A percentile compares a stretch with the other conserved stretches of the same genome.
Evolutionary conservation across 2,113 vertebrate genomes (phyloP).

Genomic region (Bubo blakistoni): DNA sequence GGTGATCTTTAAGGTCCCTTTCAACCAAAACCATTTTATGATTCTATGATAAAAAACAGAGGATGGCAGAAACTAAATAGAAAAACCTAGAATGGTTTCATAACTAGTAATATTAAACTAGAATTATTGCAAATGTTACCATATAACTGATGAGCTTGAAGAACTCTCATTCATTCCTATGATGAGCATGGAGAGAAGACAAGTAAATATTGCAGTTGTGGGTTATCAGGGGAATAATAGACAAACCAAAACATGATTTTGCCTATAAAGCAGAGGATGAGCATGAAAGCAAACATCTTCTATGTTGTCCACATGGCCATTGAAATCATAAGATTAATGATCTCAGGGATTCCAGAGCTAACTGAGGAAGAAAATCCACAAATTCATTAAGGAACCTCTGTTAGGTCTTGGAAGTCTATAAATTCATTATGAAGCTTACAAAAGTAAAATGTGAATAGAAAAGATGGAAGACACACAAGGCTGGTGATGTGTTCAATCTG

Average conservation of each 20-base stretch:
- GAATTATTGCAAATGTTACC: neutral
- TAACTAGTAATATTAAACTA: neutral
- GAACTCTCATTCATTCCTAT: neutral
- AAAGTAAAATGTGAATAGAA: neutral
- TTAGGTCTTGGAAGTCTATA: constrained; percentile 15
- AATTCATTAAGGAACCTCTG: constrained; percentile 54
- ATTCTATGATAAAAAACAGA: neutral
- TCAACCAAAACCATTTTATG: too few species aligned
- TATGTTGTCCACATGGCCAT: neutral
- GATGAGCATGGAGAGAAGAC: neutral
- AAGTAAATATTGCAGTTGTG: neutral
- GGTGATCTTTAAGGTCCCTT: too few species aligned
- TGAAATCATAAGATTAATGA: constrained; percentile 57
- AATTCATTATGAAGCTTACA: constrained; percentile 22
- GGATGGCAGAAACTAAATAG: neutral
- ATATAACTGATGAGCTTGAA: neutral
- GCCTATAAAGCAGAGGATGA: neutral
- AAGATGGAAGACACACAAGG: neutral
- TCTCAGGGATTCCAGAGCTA: neutral
- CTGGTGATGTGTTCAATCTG: neutral
- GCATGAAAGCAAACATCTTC: neutral
- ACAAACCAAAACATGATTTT: neutral
- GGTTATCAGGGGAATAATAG: neutral
- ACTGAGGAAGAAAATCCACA: constrained; percentile 61
- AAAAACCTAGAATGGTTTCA: neutral